These are phyloP conservation scores for Acyrthosiphon pisum DNA, from an alignment of 1,140 invertebrate species.

Conservation along the genomic window DNA sequence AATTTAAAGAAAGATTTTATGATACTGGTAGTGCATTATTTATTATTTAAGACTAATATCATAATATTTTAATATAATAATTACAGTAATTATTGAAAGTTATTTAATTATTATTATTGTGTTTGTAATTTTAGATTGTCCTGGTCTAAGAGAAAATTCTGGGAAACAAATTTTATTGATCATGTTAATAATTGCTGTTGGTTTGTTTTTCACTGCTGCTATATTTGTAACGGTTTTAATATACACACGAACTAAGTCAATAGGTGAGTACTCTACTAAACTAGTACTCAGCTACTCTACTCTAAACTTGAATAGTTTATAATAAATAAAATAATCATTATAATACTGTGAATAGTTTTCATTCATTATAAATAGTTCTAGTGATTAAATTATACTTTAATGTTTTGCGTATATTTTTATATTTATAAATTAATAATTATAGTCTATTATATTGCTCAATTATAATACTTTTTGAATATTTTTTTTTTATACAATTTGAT, in stretches of 20 bases:
- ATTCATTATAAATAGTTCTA: not conserved
- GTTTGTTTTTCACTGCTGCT: conserved; percentile 41
- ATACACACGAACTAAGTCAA: conserved; percentile 50
- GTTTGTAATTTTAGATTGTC: conserved; percentile 22
- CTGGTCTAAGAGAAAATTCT: conserved; percentile 35
- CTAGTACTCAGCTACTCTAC: too few relatives aligned
- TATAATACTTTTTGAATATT: not conserved
- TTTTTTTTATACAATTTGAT: not conserved
- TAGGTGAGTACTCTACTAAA: not conserved
- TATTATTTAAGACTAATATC: not conserved
- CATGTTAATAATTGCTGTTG: conserved; percentile 45
- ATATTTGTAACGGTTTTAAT: conserved; percentile 47
- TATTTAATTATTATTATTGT: not conserved
- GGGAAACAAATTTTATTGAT: conserved; percentile 30
- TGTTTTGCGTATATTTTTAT: not conserved
- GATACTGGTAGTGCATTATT: too few relatives aligned
- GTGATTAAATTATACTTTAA: not conserved
- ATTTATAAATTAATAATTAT: too few relatives aligned
- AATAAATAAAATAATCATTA: not conserved
- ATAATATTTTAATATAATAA: not conserved
- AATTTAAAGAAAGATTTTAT: too few relatives aligned
- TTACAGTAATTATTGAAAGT: not conserved
- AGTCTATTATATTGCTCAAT: not conserved
- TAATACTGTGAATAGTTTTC: not conserved
- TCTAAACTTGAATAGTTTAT: not conserved